phyloP scores from a whole-genome alignment of 2,888 invertebrate species.

The Drosophila affinis region DNA sequence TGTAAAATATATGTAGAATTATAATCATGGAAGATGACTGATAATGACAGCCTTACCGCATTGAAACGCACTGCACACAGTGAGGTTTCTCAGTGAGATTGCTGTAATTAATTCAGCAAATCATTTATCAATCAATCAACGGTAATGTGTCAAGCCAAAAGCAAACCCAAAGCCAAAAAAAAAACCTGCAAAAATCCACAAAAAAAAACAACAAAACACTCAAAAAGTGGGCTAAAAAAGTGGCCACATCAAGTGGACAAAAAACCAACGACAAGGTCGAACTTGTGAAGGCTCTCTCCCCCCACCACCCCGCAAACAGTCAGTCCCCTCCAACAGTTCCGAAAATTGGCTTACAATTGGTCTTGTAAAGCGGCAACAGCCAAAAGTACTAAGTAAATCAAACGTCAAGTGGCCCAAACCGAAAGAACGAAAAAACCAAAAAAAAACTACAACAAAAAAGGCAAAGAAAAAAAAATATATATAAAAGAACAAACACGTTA shows the following conservation, averaged over 20 bases:
- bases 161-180: conserved; percentile 29
- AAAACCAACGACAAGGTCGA: conserved; percentile 59
- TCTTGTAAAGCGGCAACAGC: conserved; percentile 39
- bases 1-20: too few species aligned
- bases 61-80: conserved; percentile 1
- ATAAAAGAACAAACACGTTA: conserved; percentile 65
- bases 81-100: conserved; percentile 18
- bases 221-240: conserved; percentile 68
- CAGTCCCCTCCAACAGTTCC: background rate
- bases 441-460: conserved; percentile 10
- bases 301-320: background rate
- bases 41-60: background rate
- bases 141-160: conserved; percentile 63
- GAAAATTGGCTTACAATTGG: conserved; percentile 78
- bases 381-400: conserved; percentile 45
- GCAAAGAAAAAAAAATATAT: conserved; percentile 12
- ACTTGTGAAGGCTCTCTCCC: conserved; percentile 21
- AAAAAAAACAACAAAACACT: conserved; percentile 35
- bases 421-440: conserved; percentile 14
- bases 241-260: background rate
- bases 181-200: conserved; percentile 25
- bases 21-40: too few species aligned
- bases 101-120: conserved; percentile 63
- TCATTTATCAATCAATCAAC: conserved; percentile 75
- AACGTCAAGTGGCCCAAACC: conserved; percentile 62